Evolutionary conservation across 2,888 invertebrate species (phyloP), one percentile per base, ranked within the genome.

Genomic region (Chloromyia formosa): DNA sequence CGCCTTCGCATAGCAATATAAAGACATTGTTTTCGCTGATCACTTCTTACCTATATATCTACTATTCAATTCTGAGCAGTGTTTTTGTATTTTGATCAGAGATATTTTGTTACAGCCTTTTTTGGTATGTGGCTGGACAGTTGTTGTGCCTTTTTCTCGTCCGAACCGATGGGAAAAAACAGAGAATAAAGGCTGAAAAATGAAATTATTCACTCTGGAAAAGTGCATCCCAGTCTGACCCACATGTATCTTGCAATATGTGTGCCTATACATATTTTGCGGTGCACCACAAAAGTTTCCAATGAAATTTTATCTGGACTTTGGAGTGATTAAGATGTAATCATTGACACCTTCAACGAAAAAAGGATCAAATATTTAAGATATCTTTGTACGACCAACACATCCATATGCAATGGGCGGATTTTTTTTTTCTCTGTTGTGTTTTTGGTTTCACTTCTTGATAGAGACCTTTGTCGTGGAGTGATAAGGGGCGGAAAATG

Each of bases 311-410:
- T 69, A 69, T 69, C 69, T 69, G 9, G 1, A 9, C 22, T 16
- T 27, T 12, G 16, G 27, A 54, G 69, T 69, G 69, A 69, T 69
- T 69, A 69, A 69, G 69, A 69, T 69, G 35, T 69, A 69, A 69
- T 69, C 69, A 18, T 18, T 69, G 69, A 69, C 69, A 69, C 69
- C 69, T 69, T 69, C 56, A 69, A 69, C 54, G 69, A 69, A 69
- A 69, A 66, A 69, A 56, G 69, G 69, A 54, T 69, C 69, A 69
- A 69, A 56, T 69, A 69, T 69, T 69, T 69, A 16, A 27, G 69
- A 56, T 69, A 69, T 69, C 56, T 9, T 16, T 66, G 35, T 69
- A 14, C 20, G 42, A 42, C 42, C 12, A 42, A 42, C 42, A 9
- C 42, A 12, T 42, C 7, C 42, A 42, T 42, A 49, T 49, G 49